A percentile compares a stretch with the other conserved stretches of the same genome.
Conservation (phyloP, 2,888 invertebrate species). For the Drosophila paracracens region DNA sequence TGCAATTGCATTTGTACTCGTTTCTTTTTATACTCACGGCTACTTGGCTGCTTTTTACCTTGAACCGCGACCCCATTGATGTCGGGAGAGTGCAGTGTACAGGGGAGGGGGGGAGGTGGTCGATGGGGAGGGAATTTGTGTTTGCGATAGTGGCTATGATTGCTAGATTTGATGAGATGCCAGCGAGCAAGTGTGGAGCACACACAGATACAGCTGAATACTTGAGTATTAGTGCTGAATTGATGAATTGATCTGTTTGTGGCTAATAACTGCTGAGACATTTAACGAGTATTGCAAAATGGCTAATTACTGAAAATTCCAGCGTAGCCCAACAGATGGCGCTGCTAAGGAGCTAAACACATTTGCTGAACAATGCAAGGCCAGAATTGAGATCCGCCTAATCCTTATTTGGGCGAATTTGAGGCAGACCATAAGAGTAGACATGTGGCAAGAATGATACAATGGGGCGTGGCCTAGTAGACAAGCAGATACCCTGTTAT, state of each 20-base stretch:
- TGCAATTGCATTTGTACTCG: background rate
- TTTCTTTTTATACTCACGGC: background rate
- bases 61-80: conserved; percentile 61
- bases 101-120: background rate
- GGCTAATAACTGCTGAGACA: conserved; percentile 6
- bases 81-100: background rate
- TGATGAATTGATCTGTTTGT: conserved; percentile 40
- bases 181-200: conserved; percentile 34
- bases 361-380: background rate
- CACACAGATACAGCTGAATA: background rate
- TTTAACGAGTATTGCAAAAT: conserved; percentile 8
- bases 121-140: conserved; percentile 8
- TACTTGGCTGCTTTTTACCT: conserved; percentile 44
- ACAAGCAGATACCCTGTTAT: background rate
- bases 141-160: conserved; percentile 43
- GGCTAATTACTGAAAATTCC: background rate
- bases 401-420: background rate
- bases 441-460: background rate
- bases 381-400: background rate
- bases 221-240: background rate
- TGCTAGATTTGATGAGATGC: conserved; percentile 37
- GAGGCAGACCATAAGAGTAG: background rate
- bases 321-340: background rate
- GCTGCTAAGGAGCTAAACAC: background rate
- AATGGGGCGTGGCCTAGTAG: background rate